Percentiles rank a stretch among this genome's conserved stretches.
phyloP scores from a whole-genome alignment of 1,140 invertebrate genomes.

The Drosophila busckii region DNA sequence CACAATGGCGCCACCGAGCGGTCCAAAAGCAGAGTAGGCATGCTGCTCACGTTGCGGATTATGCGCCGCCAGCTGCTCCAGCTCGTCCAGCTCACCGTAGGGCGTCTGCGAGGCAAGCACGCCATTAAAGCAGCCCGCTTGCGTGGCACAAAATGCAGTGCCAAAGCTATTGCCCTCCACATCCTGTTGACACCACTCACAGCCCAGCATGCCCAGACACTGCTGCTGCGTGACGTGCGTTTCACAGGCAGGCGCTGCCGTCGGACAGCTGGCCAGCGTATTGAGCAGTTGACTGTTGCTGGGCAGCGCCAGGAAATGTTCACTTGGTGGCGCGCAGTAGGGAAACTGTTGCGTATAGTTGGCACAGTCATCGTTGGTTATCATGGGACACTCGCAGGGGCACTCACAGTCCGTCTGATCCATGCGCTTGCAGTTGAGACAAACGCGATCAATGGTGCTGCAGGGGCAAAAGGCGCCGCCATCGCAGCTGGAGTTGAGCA shows the following conservation, averaged over 20 bases:
- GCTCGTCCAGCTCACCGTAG: constrained; percentile 86
- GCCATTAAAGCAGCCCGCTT: constrained; percentile 91
- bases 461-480: constrained; percentile 94
- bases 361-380: constrained; percentile 61
- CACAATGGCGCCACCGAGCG: constrained; percentile 83
- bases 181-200: constrained; percentile 94
- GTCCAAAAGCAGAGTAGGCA: constrained; percentile 83
- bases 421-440: constrained; percentile 95
- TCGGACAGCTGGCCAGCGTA: constrained; percentile 80
- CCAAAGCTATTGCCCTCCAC: constrained; percentile 85
- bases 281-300: constrained; percentile 44
- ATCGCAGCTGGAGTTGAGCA: constrained; percentile 89
- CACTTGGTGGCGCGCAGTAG: constrained; percentile 68
- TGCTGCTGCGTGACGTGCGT: constrained; percentile 85
- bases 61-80: constrained; percentile 80
- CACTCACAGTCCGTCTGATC: constrained; percentile 97
- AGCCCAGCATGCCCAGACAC: constrained; percentile 91
- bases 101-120: constrained; percentile 88
- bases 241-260: constrained; percentile 85
- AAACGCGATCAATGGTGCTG: constrained; percentile 92
- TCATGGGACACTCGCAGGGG: constrained; percentile 94
- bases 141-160: constrained; percentile 88
- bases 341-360: constrained; percentile 70
- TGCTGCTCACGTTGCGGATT: constrained; percentile 79
- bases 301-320: constrained; percentile 64